Evolutionary conservation across 2,113 vertebrate genomes (phyloP), one percentile per base, ranked within the genome.

Genomic region (Prunella fulvescens): DNA sequence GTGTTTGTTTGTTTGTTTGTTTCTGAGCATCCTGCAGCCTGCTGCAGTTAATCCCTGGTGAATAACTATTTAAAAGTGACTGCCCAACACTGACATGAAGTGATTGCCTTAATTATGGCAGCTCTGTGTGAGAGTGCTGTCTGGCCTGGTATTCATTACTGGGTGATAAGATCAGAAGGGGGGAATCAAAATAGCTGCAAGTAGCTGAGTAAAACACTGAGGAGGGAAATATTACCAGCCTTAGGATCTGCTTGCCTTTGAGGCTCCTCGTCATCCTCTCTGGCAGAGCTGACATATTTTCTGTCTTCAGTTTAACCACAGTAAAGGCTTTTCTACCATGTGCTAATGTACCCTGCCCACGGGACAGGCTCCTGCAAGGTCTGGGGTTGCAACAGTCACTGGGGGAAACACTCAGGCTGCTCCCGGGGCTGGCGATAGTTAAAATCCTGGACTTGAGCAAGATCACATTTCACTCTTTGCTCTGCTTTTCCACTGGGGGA

Each of bases 21-120:
- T 95, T 95, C 90, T 94, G 86, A 42, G 61, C 48, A 54, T 71
- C 73, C 90, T 76, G 50, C 67, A 88, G 54, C 62, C 48, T 82
- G 53, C 88, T 72, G 77, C 74, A 88, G 64, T 28, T 70, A 56
- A 17, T 37, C 66, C 18, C 54, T 20, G 9, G 12, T 29, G 70
- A 40, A 7, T 10, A 13, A 15, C 0, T 47, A 3, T 62, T 74
- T 47, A 17, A 18, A 91, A 88, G 40, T 11, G 73, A 40, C 50
- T 57, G 57, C 40, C 48, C 42, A 2, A 20, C 48, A 62, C 3
- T 42, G 57, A n/a, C 48, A 39, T 45, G 64, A 53, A 81, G 31
- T 1, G 11, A 64, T 42, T 77, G 82, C 39, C 26, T 58, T 61
- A 48, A 51, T 81, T 47, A 61, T 4, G 1, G 67, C 57, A 58